These are phyloP conservation scores for Callaeas wilsoni DNA, from an alignment of 2,113 vertebrate genomes.

Conservation along the genomic window DNA sequence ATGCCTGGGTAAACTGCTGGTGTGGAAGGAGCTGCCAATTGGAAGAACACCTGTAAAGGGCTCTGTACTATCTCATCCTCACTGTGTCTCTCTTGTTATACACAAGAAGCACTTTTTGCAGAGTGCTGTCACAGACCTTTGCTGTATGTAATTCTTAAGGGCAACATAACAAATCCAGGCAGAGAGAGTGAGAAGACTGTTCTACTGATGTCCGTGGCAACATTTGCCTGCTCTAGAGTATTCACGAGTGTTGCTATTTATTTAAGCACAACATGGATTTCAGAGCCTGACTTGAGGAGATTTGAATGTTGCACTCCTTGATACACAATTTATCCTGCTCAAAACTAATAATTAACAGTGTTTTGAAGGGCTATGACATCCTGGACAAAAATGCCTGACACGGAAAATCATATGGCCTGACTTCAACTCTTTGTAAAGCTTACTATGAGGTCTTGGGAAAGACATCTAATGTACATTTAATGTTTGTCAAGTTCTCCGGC, in stretches of 20 bases:
- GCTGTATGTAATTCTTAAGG: background rate
- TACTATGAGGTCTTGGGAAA: background rate
- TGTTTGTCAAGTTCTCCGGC: background rate
- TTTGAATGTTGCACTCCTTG: background rate
- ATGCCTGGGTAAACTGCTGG: background rate
- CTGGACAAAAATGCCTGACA: background rate
- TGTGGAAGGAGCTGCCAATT: background rate
- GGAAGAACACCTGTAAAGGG: background rate
- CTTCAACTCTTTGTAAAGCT: background rate
- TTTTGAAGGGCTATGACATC: background rate
- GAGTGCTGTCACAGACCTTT: background rate
- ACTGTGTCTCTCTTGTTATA: background rate
- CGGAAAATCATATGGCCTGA: background rate
- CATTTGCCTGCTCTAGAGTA: background rate
- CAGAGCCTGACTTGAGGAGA: background rate
- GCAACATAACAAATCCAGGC: background rate
- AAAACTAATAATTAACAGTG: background rate
- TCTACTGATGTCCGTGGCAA: background rate
- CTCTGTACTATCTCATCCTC: constrained; percentile 27
- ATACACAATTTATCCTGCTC: background rate
- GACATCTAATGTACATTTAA: background rate
- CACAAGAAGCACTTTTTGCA: constrained; percentile 2
- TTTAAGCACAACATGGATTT: background rate
- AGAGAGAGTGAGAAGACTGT: background rate
- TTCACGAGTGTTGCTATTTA: background rate